Conservation (phyloP, 1,140 invertebrate genomes). For the Lycorma delicatula region DNA sequence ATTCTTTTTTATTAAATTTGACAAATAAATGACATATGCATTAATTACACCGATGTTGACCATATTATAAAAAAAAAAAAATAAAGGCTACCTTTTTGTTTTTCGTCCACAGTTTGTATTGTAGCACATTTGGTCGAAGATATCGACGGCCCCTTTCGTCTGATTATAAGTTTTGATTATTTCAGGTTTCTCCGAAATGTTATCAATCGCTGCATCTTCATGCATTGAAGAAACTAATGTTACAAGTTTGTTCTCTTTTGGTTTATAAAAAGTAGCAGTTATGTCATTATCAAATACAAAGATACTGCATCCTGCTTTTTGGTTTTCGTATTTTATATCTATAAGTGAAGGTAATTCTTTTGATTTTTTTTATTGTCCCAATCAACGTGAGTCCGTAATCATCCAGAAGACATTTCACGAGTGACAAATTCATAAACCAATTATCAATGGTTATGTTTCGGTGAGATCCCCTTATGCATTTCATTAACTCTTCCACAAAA, state of each 20-base stretch:
- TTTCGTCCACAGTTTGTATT: conserved; percentile 30
- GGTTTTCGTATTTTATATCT: neutral
- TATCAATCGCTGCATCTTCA: too few species aligned
- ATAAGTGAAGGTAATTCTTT: conserved; percentile 24
- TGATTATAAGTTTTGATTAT: conserved; percentile 39
- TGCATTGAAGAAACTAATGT: conserved; percentile 28
- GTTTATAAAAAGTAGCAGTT: conserved; percentile 30
- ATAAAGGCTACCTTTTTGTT: conserved; percentile 36
- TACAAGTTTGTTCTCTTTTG: conserved; percentile 27
- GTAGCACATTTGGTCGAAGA: conserved; percentile 38
- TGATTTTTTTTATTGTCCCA: conserved; percentile 27
- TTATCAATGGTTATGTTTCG: too few species aligned
- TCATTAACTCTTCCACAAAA: too few species aligned
- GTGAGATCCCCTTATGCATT: too few species aligned
- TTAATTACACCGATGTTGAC: conserved; percentile 15
- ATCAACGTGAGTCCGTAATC: too few species aligned
- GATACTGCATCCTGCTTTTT: neutral
- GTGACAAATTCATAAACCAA: too few species aligned
- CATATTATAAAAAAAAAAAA: conserved; percentile 15
- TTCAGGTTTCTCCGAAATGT: conserved; percentile 38
- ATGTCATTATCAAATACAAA: neutral
- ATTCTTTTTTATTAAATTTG: too few species aligned
- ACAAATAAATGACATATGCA: neutral
- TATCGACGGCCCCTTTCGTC: conserved; percentile 42
- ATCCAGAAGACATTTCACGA: too few species aligned